Conservation (phyloP, 2,113 vertebrate species). For the Nannobrachium achirus region DNA sequence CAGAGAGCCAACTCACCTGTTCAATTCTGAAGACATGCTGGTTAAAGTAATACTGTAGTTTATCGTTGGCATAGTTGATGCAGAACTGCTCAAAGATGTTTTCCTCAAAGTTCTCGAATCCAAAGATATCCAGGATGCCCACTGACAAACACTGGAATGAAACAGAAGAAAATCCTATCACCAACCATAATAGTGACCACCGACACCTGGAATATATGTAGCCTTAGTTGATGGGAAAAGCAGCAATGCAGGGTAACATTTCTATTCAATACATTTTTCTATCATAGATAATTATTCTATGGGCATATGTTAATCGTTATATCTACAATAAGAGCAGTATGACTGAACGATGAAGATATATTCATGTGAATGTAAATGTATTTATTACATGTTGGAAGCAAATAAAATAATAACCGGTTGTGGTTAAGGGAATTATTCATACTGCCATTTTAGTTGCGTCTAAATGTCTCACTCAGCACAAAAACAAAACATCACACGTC, state of each 20-base stretch:
- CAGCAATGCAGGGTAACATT: no score
- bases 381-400: no score
- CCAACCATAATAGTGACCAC: no score
- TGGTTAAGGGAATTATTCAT: no score
- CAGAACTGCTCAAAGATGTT: conserved; percentile 98
- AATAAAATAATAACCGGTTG: no score
- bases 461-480: no score
- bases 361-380: no score
- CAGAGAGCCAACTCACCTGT: conserved; percentile 79
- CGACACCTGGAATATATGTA: not conserved
- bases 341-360: not conserved
- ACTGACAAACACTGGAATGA: conserved; percentile 87
- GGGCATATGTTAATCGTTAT: not conserved
- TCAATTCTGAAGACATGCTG: conserved; percentile 90
- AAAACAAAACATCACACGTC: no score
- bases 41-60: conserved; percentile 92
- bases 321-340: not conserved
- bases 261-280: no score
- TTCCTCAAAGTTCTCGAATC: conserved; percentile 91
- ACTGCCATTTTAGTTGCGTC: no score
- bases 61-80: conserved; percentile 94
- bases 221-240: no score
- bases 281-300: no score
- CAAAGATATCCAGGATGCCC: conserved; percentile 94
- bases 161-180: conserved; percentile 10